These are phyloP conservation scores for Melinopterus prodromus DNA, from an alignment of 2,888 invertebrate species.

Conservation along the genomic window DNA sequence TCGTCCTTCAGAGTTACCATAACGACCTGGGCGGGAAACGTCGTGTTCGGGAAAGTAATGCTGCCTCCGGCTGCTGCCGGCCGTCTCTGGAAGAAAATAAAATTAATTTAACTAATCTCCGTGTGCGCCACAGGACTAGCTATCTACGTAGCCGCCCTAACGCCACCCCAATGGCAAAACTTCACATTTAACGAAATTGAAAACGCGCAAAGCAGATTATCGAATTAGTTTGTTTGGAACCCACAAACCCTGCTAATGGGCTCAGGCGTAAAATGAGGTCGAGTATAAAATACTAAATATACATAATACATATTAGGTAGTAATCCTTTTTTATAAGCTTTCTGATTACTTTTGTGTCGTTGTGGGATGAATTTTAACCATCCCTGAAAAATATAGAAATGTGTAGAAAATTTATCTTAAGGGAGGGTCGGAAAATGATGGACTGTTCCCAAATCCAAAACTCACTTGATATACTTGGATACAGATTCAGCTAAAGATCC, in stretches of 20 bases:
- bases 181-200: constrained; percentile 46
- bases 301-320: not conserved
- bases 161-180: constrained; percentile 31
- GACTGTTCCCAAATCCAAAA: no score
- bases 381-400: not conserved
- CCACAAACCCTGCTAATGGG: not conserved
- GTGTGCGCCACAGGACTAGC: constrained; percentile 38
- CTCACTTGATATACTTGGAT: no score
- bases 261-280: not conserved
- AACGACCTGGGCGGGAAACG: constrained; percentile 49
- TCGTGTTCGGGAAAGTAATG: not conserved
- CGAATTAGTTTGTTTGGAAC: constrained; percentile 33
- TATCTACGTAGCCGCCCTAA: not conserved
- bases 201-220: constrained; percentile 45
- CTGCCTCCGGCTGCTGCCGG: constrained; percentile 27
- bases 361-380: not conserved
- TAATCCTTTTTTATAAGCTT: not conserved
- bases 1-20: constrained; percentile 48
- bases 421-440: no score
- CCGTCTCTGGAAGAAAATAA: constrained; percentile 47
- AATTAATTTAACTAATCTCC: constrained; percentile 53
- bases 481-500: no score
- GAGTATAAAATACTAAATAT: not conserved
- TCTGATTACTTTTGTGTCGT: not conserved
- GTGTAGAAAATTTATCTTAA: no score